Base-by-base conservation (phyloP, 2,888 invertebrate genomes). In the Muschampia plurimacula region DNA sequence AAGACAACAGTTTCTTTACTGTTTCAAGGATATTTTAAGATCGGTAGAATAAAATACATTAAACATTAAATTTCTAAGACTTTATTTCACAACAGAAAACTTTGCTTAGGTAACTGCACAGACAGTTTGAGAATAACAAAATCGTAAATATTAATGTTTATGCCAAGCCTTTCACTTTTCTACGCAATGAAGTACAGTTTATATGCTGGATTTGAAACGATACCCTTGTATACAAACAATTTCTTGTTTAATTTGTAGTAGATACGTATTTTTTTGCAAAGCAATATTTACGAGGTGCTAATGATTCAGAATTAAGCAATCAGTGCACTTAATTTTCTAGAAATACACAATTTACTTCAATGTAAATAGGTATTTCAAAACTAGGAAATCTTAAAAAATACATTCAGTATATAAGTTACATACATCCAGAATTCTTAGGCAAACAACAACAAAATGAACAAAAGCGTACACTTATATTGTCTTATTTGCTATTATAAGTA, bases 101-200 rank as follows among this genome's bases (percentile, higher is more conserved):
- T 39, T 39, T 28, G 36, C 72, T 72, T 67, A 36, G 46, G 68
- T 41, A 72, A 72, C 72, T 36, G 49, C n/a, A 41, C 46, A 67
- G 52, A 46, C 46, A 62, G 60, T 67, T 41, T 52, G 52, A 52
- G 67, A 52, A 72, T 72, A 72, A 72, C 67, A 72, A 72, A 72
- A 72, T 72, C 67, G 72, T 72, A 72, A 72, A 72, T 72, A 72
- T 67, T 67, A 67, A 72, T 62, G 63, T 72, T 67, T 57, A 71
- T 66, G 28, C 52, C 15, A 67, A 55, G 67, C 72, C 72, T 72
- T 72, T 72, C 72, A 72, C 72, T 72, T 72, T 72, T 67, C 72
- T 72, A 67, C 67, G 72, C 72, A 72, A 72, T 67, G 52, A 44
- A 66, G 59, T 70, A 63, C 55, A 67, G 66, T 59, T 72, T 72